Evolutionary conservation across 1,140 invertebrate genomes (phyloP).

Genomic region (Odontomachus brunneus): DNA sequence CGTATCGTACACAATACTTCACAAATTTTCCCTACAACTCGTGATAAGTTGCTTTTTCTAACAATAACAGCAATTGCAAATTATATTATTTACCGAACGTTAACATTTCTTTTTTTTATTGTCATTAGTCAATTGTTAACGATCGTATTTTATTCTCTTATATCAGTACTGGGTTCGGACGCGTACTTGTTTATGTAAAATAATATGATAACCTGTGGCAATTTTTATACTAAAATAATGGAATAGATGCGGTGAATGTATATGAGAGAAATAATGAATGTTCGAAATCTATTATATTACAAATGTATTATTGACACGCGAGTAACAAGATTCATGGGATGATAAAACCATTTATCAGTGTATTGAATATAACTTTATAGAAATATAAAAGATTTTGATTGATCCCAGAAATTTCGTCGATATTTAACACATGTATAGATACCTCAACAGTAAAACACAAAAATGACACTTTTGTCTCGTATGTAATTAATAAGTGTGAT

Average conservation of each 20-base stretch:
- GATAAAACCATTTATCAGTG: no score
- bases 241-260: constrained; percentile 8
- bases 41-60: constrained; percentile 82
- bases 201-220: neutral
- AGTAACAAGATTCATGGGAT: neutral
- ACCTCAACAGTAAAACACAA: neutral
- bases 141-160: constrained; percentile 1
- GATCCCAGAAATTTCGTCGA: neutral
- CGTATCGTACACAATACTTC: constrained; percentile 83
- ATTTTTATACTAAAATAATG: constrained; percentile 6
- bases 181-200: constrained; percentile 5
- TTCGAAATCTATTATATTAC: neutral
- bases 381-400: constrained; percentile 16
- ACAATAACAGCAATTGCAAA: constrained; percentile 87
- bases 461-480: neutral
- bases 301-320: neutral
- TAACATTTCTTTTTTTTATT: constrained; percentile 59
- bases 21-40: constrained; percentile 86
- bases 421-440: constrained; percentile 24
- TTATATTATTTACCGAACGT: constrained; percentile 19
- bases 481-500: neutral
- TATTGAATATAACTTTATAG: neutral
- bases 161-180: neutral
- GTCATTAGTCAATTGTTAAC: constrained; percentile 58
- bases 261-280: neutral